These are phyloP conservation scores for Crotalus helleri DNA, from an alignment of 2,113 vertebrate genomes.

Conservation along the genomic window DNA sequence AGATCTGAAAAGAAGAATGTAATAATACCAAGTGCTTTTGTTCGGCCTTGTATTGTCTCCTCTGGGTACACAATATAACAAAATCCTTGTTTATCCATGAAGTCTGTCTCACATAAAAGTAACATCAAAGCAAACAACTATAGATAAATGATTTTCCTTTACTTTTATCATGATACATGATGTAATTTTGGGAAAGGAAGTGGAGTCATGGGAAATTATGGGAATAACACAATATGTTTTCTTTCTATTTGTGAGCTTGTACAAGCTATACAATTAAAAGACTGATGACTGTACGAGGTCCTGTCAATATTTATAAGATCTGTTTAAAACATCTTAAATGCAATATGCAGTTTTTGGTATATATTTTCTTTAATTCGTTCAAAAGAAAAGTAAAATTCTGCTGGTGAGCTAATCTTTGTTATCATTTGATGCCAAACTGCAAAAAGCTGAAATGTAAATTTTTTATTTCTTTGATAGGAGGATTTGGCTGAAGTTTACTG, in stretches of 20 bases:
- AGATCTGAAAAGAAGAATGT: slow-evolving; percentile 31
- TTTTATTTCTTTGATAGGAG: too few species aligned
- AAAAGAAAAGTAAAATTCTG: not conserved
- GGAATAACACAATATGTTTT: not conserved
- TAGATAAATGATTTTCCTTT: not conserved
- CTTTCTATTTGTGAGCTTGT: not conserved
- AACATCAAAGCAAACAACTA: not conserved
- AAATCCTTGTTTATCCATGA: not conserved
- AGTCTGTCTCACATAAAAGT: not conserved
- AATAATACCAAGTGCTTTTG: slow-evolving; percentile 36
- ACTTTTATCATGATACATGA: not conserved
- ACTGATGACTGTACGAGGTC: not conserved
- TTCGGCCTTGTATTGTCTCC: slow-evolving; percentile 1
- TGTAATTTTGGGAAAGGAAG: not conserved
- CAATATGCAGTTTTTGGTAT: not conserved
- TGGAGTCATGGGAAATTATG: not conserved
- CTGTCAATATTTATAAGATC: not conserved
- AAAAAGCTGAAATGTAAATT: not conserved
- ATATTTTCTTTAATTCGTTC: not conserved
- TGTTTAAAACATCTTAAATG: not conserved
- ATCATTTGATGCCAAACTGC: not conserved
- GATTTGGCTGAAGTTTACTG: not conserved
- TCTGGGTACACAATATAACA: slow-evolving; percentile 4
- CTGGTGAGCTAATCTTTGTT: not conserved
- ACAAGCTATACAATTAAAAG: not conserved